Evolutionary conservation across 2,888 invertebrate genomes (phyloP), one percentile per base, ranked within the genome.

Genomic region (Junonia oenone): DNA sequence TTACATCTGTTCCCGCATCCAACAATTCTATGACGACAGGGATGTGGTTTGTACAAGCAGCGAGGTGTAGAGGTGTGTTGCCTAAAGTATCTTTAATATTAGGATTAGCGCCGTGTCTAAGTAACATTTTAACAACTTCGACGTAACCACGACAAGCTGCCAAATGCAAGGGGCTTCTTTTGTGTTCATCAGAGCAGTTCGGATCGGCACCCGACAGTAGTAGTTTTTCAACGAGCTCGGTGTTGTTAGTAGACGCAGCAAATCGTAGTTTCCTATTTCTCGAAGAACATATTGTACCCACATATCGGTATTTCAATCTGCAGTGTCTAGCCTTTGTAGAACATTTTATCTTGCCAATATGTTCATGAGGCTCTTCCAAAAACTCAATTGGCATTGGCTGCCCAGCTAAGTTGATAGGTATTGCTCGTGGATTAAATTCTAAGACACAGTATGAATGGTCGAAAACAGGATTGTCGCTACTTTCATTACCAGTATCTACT

Each of bases 61-160:
- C 98, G 68, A 98, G 90, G 82, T 98, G 98, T 5, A 98, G 90
- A 1, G 98, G 96, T 4, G 97, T 98, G 72, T 97, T 98, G 31
- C 97, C 96, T 49, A 97, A 86, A 2, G 94, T 93, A 74, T 98
- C 98, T 67, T 94, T 94, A 63, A 93, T 92, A 78, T 98, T 97
- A 0, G 97, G 96, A 83, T 98, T 93, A 1, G 98, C 98, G 26
- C 97, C 97, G 68, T 94, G 91, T 68, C 93, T 92, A 48, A 98
- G 78, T 46, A 98, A 86, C 45, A 94, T 82, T 68, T 91, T 91
- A 37, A 97, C 96, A 63, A 97, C 93, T 58, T 95, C 94, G 51
- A 93, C 92, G 76, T 95, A 96, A 11, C 97, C 98, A 66, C 96
- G 94, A 75, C 96, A 95, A 31, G 96, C 94, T 37, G 98, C 97